phyloP scores from a whole-genome alignment of 2,113 vertebrate species.

The Centropus unirufus region DNA sequence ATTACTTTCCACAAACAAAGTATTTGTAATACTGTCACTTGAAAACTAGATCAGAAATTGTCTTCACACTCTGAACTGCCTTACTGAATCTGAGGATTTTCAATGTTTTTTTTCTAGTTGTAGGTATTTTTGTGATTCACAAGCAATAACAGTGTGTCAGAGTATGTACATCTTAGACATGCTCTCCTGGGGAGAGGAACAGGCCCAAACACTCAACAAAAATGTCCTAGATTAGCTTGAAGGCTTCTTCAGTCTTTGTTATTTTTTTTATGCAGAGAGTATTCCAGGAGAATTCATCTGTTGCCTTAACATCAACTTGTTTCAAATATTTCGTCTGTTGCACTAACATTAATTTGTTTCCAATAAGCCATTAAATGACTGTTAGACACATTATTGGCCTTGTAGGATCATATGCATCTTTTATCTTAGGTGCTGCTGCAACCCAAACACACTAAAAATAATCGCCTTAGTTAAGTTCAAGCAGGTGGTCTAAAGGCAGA shows the following conservation, averaged over 20 bases:
- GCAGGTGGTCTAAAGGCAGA: conserved; percentile 14
- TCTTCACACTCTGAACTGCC: neutral
- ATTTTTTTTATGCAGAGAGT: neutral
- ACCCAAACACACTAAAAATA: neutral
- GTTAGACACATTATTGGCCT: conserved; percentile 39
- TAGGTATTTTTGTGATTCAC: neutral
- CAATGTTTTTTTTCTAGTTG: neutral
- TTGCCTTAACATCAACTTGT: conserved; percentile 14
- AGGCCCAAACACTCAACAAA: neutral
- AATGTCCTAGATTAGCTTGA: neutral
- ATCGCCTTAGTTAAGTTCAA: conserved; percentile 31
- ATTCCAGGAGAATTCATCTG: neutral
- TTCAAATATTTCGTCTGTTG: conserved; percentile 40
- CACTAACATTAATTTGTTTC: conserved; percentile 16
- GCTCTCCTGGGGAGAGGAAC: neutral
- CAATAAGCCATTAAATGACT: conserved; percentile 49
- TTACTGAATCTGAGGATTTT: neutral
- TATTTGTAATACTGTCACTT: neutral
- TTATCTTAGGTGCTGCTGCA: conserved; percentile 8
- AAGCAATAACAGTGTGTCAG: neutral
- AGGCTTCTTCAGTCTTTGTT: neutral
- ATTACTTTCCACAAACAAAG: neutral
- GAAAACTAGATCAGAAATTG: neutral
- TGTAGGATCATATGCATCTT: conserved; percentile 25
- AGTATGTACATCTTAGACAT: neutral